A percentile compares a stretch with the other conserved stretches of the same genome.
These are phyloP conservation scores for Aelia acuminata DNA, from an alignment of 2,888 invertebrate species.

Conservation along the genomic window DNA sequence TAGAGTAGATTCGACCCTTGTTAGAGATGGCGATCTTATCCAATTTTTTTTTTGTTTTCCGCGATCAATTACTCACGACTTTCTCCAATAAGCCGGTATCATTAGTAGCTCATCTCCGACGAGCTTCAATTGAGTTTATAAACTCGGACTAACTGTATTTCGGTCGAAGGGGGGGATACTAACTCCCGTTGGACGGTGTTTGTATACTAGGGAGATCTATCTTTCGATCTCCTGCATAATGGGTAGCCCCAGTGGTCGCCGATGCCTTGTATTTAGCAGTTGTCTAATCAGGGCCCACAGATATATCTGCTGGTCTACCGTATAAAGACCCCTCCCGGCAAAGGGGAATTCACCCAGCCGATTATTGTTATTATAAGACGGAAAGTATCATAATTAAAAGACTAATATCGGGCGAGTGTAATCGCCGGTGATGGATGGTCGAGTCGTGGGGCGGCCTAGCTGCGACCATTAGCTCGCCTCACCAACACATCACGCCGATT, in stretches of 20 bases:
- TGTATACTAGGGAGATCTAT: background rate
- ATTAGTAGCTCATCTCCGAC: background rate
- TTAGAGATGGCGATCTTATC: background rate
- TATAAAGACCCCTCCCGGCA: slow-evolving; percentile 57
- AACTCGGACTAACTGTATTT: background rate
- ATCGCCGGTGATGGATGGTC: slow-evolving; percentile 62
- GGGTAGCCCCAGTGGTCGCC: slow-evolving; percentile 23
- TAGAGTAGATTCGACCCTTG: background rate
- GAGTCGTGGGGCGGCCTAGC: slow-evolving; percentile 54
- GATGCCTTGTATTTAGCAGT: slow-evolving; percentile 51
- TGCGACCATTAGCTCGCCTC: background rate
- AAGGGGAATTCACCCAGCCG: slow-evolving; percentile 44
- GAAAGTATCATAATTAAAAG: slow-evolving; percentile 65
- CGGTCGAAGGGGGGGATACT: background rate
- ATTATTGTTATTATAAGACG: slow-evolving; percentile 64
- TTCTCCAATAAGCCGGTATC: background rate
- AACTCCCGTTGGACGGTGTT: slow-evolving; percentile 16
- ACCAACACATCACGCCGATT: background rate
- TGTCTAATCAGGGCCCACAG: slow-evolving; percentile 44
- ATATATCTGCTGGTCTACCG: slow-evolving; percentile 59
- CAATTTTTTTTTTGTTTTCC: background rate
- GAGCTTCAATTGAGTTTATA: background rate
- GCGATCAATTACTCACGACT: background rate
- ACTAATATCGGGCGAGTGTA: slow-evolving; percentile 61
- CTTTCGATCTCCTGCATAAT: background rate